Evolutionary conservation across 2,797 vertebrate species (phyloP), one percentile per base, ranked within the genome.

Genomic region (Cichlasoma orientale): DNA sequence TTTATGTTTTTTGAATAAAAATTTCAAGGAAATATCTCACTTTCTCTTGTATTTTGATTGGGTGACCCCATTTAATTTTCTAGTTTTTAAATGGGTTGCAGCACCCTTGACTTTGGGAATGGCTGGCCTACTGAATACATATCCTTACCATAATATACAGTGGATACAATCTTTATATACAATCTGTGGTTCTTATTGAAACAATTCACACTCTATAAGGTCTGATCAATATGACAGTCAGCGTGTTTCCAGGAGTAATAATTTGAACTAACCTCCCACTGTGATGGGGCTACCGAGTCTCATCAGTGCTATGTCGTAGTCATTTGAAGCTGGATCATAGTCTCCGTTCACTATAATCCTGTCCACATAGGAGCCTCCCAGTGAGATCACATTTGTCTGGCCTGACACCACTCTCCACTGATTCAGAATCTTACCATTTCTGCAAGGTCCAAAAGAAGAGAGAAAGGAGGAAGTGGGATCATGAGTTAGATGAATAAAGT

Each of bases 241-340:
- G 47, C 7, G 7, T 18, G 16, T 47, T 47, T 47, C 44, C 5
- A 47, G 16, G 16, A 47, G 16, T 18, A 47, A 66, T 44, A 44
- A 56, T 79, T 71, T 18, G 5, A 55, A 54, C 16, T 75, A 81
- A 98, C 97, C 96, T 92, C 96, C 95, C 29, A 96, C 53, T 0
- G 0, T 83, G 83, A 98, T 89, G 0, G 97, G 96, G 2, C 75
- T 87, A 66, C 75, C 89, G 72, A 99, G 96, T 89, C 93, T 97
- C 61, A 99, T 93, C 78, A 99, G 93, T 18, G 98, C 96, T 0
- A 98, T 94, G 86, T 99, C 98, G 0, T 96, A 94, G 74, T 97
- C 95, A 57, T 94, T 97, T 72, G 21, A 58, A 1, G 52, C 18
- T 0, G 77, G 0, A 0, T 82, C 0, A 0, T 95, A 96, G 13